phyloP scores from a whole-genome alignment of 2,888 invertebrate genomes.

The Serrognathus titanus region DNA sequence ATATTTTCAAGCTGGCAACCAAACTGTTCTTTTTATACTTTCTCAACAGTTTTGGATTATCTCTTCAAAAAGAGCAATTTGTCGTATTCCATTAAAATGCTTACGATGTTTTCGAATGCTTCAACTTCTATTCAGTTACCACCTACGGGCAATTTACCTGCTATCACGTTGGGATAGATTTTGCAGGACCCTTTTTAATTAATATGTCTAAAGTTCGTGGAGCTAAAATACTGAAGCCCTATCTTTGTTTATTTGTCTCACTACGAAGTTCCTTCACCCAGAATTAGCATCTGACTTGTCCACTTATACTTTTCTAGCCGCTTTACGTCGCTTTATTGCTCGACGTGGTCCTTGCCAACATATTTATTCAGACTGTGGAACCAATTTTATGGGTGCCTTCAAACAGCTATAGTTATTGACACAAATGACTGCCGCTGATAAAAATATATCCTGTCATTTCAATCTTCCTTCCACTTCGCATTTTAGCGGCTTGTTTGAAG shows the following conservation, averaged over 20 bases:
- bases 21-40: neutral
- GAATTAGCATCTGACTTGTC: too few species aligned
- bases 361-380: too few species aligned
- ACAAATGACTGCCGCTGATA: too few species aligned
- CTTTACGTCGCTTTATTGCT: too few species aligned
- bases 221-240: slow-evolving; percentile 18
- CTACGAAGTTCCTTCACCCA: too few species aligned
- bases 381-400: too few species aligned
- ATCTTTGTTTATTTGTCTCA: slow-evolving; percentile 24
- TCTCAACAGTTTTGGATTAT: neutral
- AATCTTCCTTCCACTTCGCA: too few species aligned
- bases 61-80: neutral
- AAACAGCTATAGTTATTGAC: too few species aligned
- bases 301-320: too few species aligned
- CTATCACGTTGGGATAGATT: slow-evolving; percentile 22
- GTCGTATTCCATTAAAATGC: neutral
- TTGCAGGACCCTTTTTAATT: slow-evolving; percentile 24
- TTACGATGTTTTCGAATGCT: slow-evolving; percentile 22
- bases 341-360: too few species aligned
- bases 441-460: too few species aligned
- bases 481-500: too few species aligned
- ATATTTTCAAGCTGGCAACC: neutral
- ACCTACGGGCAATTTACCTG: slow-evolving; percentile 24
- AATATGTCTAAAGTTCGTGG: slow-evolving; percentile 16
- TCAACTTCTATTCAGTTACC: slow-evolving; percentile 12